phyloP scores from a whole-genome alignment of 1,140 invertebrate genomes.

The Patella vulgata region DNA sequence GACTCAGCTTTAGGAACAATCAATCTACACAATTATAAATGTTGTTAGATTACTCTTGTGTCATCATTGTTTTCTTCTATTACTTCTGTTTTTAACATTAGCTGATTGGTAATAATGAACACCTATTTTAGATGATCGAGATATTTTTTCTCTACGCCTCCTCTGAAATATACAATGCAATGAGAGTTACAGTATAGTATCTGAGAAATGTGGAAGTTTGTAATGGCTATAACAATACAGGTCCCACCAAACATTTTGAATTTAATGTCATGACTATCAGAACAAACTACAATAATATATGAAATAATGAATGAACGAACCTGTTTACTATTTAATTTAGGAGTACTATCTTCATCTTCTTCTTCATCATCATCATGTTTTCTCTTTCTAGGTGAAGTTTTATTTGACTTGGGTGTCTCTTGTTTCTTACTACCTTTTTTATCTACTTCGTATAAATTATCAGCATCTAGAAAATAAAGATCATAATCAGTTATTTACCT shows the following conservation, averaged over 20 bases:
- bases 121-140: slow-evolving; percentile 83
- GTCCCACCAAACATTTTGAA: no score
- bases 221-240: no score
- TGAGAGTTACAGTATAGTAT: no score
- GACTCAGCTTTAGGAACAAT: no score
- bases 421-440: not conserved
- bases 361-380: not conserved
- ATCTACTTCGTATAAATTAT: not conserved
- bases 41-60: no score
- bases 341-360: not conserved
- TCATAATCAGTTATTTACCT: not conserved
- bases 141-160: slow-evolving; percentile 68
- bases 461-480: slow-evolving; percentile 15
- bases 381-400: not conserved
- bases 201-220: no score
- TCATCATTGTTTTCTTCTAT: slow-evolving; percentile 25
- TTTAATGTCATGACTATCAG: no score
- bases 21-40: no score
- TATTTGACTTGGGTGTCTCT: not conserved
- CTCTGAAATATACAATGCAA: no score
- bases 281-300: no score
- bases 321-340: not conserved
- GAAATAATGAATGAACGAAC: slow-evolving; percentile 6
- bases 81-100: slow-evolving; percentile 83
- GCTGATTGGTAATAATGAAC: slow-evolving; percentile 92